These are phyloP conservation scores for Calypte anna DNA, from an alignment of 2,113 vertebrate genomes.

Conservation along the genomic window DNA sequence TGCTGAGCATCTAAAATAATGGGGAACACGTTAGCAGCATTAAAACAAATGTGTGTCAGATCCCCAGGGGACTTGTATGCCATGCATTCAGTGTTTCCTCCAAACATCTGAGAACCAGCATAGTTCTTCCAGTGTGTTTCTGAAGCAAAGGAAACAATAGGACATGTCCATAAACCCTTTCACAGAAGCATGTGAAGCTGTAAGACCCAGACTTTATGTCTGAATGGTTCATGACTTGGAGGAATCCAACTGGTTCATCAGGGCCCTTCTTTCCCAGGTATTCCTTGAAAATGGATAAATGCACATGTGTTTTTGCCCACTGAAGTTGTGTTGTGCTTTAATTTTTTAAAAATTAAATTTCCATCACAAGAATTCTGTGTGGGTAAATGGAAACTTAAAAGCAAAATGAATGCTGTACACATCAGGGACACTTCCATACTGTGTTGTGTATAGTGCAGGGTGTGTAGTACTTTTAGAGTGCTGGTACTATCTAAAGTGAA, in stretches of 20 bases:
- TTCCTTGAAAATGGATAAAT: neutral
- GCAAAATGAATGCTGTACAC: neutral
- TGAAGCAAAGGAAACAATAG: constrained; percentile 23
- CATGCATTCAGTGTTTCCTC: neutral
- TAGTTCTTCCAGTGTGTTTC: constrained; percentile 27
- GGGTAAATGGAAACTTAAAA: neutral
- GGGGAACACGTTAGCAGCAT: neutral
- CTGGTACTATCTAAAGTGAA: neutral
- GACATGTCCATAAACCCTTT: neutral
- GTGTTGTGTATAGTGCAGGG: neutral
- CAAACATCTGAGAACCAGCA: constrained; percentile 44
- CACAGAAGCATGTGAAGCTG: neutral
- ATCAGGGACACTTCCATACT: no score
- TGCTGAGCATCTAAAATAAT: constrained; percentile 11
- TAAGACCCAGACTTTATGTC: neutral
- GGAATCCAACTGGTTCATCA: neutral
- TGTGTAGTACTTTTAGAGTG: neutral
- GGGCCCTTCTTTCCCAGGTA: neutral
- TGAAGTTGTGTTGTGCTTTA: rapidly evolving
- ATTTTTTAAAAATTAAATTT: neutral
- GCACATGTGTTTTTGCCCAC: neutral
- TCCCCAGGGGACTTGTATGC: neutral
- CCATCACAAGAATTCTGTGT: neutral
- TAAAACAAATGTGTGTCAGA: constrained; percentile 42
- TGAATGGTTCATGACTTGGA: neutral